Conservation (phyloP, 2,113 vertebrate genomes). For the Oophaga pumilio region DNA sequence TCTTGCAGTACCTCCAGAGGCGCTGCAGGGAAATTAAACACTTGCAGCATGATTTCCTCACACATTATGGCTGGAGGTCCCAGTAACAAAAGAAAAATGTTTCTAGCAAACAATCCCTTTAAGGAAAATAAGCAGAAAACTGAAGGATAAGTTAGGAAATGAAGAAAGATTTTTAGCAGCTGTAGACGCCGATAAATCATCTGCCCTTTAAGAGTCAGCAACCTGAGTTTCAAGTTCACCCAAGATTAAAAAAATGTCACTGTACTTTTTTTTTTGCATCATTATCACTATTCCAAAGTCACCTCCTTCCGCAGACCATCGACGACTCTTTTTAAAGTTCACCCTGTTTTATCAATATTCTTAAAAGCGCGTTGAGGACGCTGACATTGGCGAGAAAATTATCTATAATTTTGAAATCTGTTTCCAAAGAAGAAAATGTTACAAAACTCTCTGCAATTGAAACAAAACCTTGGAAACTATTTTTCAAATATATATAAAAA, state of each 20-base stretch:
- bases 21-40: too few species aligned
- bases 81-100: too few species aligned
- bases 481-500: background rate
- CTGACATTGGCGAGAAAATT: background rate
- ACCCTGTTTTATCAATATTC: background rate
- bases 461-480: background rate
- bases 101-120: too few species aligned
- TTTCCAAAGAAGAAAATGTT: background rate
- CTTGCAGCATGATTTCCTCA: too few species aligned
- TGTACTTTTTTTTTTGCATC: background rate
- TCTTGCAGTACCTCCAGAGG: too few species aligned
- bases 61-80: too few species aligned
- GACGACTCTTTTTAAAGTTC: background rate
- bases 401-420: background rate
- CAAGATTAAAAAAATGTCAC: background rate
- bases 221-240: background rate
- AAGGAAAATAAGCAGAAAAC: background rate
- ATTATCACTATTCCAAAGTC: background rate
- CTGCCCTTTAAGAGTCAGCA: constrained; percentile 1
- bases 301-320: background rate
- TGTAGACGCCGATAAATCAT: background rate
- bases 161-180: background rate
- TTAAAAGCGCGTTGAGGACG: background rate
- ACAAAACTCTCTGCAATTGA: background rate
- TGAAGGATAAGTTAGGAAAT: background rate